phyloP scores from a whole-genome alignment of 2,113 vertebrate genomes.

The Lycaon pictus region DNA sequence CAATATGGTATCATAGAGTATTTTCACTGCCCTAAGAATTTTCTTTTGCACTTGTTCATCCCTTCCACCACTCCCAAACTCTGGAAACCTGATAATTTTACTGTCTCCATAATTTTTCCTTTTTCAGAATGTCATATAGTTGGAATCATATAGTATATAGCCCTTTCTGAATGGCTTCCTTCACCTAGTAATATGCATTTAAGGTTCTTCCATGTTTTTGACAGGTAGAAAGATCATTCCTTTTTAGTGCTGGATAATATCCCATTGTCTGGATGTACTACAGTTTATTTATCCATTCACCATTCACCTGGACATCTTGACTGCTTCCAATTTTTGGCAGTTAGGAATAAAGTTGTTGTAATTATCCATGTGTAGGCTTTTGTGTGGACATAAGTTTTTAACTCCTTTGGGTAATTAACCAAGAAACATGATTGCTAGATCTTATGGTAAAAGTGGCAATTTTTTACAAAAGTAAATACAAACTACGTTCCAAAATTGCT shows the following conservation, averaged over 20 bases:
- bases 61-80: background rate
- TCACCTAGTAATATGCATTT: background rate
- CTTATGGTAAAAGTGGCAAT: background rate
- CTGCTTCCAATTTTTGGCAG: background rate
- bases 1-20: background rate
- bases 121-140: background rate
- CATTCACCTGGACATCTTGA: background rate
- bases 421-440: background rate
- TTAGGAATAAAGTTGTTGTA: background rate
- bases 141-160: background rate
- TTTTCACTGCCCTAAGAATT: background rate
- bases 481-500: background rate
- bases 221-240: background rate
- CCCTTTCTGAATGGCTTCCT: conserved; percentile 6
- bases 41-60: background rate
- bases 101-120: conserved; percentile 12
- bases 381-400: background rate
- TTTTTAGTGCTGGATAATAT: background rate
- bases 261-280: background rate
- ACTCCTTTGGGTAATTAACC: background rate
- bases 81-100: background rate
- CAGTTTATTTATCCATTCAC: conserved; percentile 11
- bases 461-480: too few relatives aligned
- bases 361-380: background rate
- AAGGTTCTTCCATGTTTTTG: background rate